Evolutionary conservation across 2,113 vertebrate species (phyloP).

Genomic region (Bombycilla garrulus): DNA sequence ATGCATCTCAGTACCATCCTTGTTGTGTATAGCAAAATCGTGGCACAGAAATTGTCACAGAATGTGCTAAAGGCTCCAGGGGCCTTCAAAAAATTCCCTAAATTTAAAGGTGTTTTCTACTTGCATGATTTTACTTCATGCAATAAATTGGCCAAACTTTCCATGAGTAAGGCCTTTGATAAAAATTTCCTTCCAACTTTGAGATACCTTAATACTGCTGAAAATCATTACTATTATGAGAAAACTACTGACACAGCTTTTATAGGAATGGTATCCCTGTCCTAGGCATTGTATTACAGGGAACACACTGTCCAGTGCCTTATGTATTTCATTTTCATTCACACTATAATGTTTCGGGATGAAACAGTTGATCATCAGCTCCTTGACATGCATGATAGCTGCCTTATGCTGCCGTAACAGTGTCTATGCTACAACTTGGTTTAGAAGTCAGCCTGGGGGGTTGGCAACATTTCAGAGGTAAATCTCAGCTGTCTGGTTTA

Average conservation of each 20-base stretch:
- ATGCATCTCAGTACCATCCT: not conserved
- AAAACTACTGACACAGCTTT: not conserved
- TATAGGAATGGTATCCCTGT: not conserved
- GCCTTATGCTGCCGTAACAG: not conserved
- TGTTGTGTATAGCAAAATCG: not conserved
- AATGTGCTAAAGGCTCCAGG: not conserved
- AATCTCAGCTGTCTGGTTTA: not conserved
- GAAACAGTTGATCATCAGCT: not conserved
- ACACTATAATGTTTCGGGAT: not conserved
- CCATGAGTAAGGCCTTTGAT: not conserved
- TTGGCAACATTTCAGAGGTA: not conserved
- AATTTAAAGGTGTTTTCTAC: not conserved
- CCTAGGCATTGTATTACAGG: not conserved
- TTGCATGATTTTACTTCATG: not conserved
- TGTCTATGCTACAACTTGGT: not conserved
- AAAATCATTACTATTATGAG: not conserved
- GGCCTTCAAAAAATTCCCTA: not conserved
- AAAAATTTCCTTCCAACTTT: not conserved
- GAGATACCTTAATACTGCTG: not conserved
- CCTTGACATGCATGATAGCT: not conserved
- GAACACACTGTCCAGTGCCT: not conserved
- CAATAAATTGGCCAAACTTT: not conserved
- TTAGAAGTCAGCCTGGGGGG: not conserved
- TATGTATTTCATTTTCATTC: not conserved
- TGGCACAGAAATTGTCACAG: not conserved